Evolutionary conservation across 2,888 invertebrate genomes (phyloP).

Genomic region (Luperina testacea): DNA sequence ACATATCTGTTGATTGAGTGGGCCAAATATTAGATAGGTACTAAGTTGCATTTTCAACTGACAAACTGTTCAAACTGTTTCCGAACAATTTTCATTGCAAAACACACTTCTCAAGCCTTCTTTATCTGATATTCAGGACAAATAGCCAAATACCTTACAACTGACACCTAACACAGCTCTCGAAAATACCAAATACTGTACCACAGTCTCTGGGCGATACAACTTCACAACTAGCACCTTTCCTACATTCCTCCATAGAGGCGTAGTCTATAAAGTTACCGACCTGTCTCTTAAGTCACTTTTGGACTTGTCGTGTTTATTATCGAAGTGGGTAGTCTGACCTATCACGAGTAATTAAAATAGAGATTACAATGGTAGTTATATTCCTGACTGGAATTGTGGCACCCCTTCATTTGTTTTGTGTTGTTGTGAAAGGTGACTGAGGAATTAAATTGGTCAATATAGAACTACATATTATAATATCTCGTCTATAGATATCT

Average conservation of each 20-base stretch:
- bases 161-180: constrained; percentile 5
- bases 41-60: background rate
- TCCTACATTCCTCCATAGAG: constrained; percentile 10
- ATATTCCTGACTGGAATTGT: background rate
- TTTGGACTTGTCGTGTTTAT: constrained; percentile 42
- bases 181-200: constrained; percentile 8
- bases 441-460: background rate
- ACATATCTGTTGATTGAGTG: background rate
- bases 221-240: constrained; percentile 44
- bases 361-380: constrained; percentile 6
- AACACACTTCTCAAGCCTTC: background rate
- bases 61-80: background rate
- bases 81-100: background rate
- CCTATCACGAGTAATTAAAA: constrained; percentile 55
- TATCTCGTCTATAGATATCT: too few species aligned
- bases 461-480: too few species aligned
- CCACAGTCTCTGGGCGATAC: constrained; percentile 19
- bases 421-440: background rate
- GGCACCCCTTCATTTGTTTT: constrained; percentile 14
- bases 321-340: constrained; percentile 11
- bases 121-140: background rate
- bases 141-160: constrained; percentile 17
- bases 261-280: constrained; percentile 25
- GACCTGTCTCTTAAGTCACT: constrained; percentile 22
- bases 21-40: background rate